phyloP scores from a whole-genome alignment of 2,888 invertebrate genomes.

The Leptothorax acervorum region DNA sequence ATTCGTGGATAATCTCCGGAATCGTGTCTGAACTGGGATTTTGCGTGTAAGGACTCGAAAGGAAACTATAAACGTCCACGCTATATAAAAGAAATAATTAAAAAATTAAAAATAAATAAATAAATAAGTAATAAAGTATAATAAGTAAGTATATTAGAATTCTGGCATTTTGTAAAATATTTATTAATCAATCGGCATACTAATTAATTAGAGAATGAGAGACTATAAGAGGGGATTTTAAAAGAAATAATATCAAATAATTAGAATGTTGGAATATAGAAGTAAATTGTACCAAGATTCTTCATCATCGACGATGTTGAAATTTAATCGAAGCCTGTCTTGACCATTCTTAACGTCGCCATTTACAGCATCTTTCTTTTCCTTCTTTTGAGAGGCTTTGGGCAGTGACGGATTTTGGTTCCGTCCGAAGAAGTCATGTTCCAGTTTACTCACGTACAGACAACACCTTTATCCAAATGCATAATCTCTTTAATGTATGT shows the following conservation, averaged over 20 bases:
- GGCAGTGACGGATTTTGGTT: constrained; percentile 90
- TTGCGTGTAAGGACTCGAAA: constrained; percentile 90
- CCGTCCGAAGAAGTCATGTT: constrained; percentile 95
- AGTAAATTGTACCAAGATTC: constrained; percentile 90
- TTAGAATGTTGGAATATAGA: neutral
- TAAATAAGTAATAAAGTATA: no score
- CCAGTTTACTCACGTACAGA: constrained; percentile 96
- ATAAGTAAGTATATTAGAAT: neutral
- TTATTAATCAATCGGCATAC: neutral
- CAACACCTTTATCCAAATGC: constrained; percentile 89
- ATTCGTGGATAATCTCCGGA: constrained; percentile 89
- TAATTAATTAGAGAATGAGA: neutral
- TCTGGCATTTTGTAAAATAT: neutral
- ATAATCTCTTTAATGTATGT: neutral
- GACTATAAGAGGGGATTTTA: neutral
- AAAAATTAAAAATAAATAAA: neutral
- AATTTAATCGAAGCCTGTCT: constrained; percentile 88
- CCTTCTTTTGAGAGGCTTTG: constrained; percentile 89
- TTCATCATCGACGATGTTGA: constrained; percentile 89
- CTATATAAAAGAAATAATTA: constrained; percentile 86
- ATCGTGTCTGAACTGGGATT: constrained; percentile 87
- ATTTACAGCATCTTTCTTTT: constrained; percentile 86
- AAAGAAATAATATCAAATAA: neutral
- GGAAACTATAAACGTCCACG: constrained; percentile 94
- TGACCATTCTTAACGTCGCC: constrained; percentile 88